Conservation (phyloP, 64 coral and sea anemone species). For the Stichodactyla mertensii region DNA sequence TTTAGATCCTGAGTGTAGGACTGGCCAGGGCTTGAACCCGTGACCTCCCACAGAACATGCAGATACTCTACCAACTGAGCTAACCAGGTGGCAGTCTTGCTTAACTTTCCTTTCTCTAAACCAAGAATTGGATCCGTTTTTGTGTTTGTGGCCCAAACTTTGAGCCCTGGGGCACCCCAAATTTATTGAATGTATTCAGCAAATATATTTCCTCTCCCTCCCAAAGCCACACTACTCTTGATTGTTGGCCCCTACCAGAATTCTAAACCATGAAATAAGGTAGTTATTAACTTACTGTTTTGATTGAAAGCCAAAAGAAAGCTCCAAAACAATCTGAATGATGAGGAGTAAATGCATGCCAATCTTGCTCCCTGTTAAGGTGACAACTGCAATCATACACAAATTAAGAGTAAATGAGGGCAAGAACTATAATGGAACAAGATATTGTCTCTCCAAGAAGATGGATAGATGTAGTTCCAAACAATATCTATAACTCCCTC, state of each 20-base stretch:
- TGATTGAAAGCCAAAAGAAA: neutral
- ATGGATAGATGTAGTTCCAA: too few relatives aligned
- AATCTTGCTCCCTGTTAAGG: neutral
- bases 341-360: slow-evolving; percentile 9
- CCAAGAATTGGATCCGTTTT: neutral
- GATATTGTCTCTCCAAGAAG: too few relatives aligned
- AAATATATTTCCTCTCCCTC: neutral
- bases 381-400: neutral
- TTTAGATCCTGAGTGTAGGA: too few relatives aligned
- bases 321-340: slow-evolving; percentile 23
- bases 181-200: neutral
- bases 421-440: neutral
- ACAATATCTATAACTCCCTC: neutral
- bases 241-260: neutral
- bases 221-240: neutral
- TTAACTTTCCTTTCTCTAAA: too few relatives aligned
- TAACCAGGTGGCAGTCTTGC: too few relatives aligned
- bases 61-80: too few relatives aligned
- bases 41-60: too few relatives aligned
- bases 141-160: neutral
- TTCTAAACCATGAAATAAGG: neutral
- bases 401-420: neutral
- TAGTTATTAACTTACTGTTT: neutral
- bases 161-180: neutral
- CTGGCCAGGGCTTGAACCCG: too few relatives aligned